These are phyloP conservation scores for Scleropages formosus DNA, from an alignment of 2,797 vertebrate species.

Conservation along the genomic window DNA sequence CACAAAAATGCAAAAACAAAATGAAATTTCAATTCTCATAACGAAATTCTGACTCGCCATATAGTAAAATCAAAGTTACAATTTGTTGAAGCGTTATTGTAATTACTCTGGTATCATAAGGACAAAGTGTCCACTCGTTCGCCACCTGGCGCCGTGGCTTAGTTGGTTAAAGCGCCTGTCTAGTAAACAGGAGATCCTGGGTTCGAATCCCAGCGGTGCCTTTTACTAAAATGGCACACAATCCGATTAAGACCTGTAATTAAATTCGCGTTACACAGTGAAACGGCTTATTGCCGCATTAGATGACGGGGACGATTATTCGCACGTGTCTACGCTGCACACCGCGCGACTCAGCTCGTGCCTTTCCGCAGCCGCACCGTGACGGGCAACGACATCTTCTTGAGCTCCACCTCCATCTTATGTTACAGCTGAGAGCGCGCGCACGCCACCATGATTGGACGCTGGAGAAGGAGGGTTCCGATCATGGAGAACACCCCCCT, in stretches of 20 bases:
- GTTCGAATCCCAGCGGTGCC: conserved; percentile 34
- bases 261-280: neutral
- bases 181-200: conserved; percentile 34
- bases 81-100: too few species aligned
- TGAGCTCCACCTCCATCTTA: conserved; percentile 41
- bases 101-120: neutral
- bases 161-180: conserved; percentile 34
- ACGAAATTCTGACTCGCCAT: too few species aligned
- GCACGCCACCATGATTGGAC: conserved; percentile 53
- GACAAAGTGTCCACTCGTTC: neutral
- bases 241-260: neutral
- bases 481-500: conserved; percentile 13
- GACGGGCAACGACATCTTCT: conserved; percentile 34
- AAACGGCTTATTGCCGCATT: neutral
- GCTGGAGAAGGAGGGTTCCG: conserved; percentile 55
- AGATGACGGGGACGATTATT: too few species aligned
- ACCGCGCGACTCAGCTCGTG: neutral
- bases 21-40: too few species aligned
- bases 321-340: too few species aligned
- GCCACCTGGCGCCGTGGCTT: conserved; percentile 32
- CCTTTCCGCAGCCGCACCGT: conserved; percentile 1
- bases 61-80: too few species aligned
- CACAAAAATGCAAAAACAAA: too few species aligned
- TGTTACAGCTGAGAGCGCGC: conserved; percentile 42
- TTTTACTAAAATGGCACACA: neutral